Evolutionary conservation across 2,797 vertebrate genomes (phyloP).

Genomic region (Pseudochirops cupreus): DNA sequence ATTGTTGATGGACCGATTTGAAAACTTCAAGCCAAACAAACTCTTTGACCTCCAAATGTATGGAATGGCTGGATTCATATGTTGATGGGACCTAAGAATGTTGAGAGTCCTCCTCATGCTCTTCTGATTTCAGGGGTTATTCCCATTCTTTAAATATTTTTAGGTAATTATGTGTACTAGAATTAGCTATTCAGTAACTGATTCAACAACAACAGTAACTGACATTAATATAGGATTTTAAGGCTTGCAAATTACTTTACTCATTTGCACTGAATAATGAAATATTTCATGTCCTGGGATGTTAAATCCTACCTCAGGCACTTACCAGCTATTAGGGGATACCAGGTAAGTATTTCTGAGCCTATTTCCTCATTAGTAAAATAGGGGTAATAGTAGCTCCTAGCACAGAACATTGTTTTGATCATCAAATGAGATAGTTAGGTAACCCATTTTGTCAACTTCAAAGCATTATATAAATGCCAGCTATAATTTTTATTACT

Average conservation of each 20-base stretch:
- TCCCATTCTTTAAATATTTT: neutral
- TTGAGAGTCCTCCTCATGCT: neutral
- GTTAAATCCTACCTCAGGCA: neutral
- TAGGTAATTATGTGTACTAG: neutral
- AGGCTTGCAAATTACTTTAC: neutral
- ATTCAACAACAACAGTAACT: neutral
- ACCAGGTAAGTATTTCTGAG: neutral
- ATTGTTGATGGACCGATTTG: neutral
- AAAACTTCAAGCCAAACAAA: neutral
- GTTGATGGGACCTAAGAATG: neutral
- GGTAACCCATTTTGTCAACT: neutral
- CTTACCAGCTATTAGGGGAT: neutral
- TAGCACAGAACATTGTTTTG: neutral
- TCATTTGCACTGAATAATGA: neutral
- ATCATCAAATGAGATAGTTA: neutral
- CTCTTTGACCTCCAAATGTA: neutral
- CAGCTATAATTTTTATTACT: neutral
- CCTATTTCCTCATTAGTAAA: neutral
- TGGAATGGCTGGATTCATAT: neutral
- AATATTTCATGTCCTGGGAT: too few relatives aligned
- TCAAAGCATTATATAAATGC: neutral
- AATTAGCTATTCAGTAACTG: neutral
- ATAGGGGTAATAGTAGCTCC: neutral
- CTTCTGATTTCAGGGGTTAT: neutral
- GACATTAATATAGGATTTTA: neutral